These are phyloP conservation scores for Drosophila villosipedis DNA, from an alignment of 2,888 invertebrate genomes.

Conservation along the genomic window DNA sequence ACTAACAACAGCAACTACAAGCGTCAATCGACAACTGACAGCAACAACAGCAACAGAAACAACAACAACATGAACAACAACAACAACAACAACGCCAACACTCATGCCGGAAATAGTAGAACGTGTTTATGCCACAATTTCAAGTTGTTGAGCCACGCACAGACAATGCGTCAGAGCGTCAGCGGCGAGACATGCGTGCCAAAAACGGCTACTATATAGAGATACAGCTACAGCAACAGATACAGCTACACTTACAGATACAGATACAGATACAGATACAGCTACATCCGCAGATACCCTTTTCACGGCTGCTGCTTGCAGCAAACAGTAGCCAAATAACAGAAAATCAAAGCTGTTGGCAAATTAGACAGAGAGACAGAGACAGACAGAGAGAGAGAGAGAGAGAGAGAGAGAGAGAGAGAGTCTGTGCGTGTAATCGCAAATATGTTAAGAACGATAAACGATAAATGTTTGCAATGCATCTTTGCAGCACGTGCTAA, in stretches of 20 bases:
- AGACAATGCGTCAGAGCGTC: constrained; percentile 75
- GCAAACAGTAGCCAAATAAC: constrained; percentile 36
- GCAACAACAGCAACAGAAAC: constrained; percentile 38
- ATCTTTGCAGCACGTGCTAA: constrained; percentile 41
- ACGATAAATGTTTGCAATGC: constrained; percentile 30
- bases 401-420: not conserved
- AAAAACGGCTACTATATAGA: constrained; percentile 36
- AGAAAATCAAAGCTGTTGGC: constrained; percentile 1
- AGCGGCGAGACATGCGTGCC: constrained; percentile 72
- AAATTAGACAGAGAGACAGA: not conserved
- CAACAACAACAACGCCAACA: constrained; percentile 57
- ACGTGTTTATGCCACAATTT: constrained; percentile 81
- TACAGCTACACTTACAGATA: constrained; percentile 8
- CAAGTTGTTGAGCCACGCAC: constrained; percentile 81
- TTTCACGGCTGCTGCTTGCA: constrained; percentile 29
- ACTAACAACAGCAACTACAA: constrained; percentile 42
- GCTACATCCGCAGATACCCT: constrained; percentile 16
- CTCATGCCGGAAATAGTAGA: constrained; percentile 81
- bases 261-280: constrained; percentile 17
- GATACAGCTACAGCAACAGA: constrained; percentile 7
- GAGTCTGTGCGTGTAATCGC: constrained; percentile 17
- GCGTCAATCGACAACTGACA: constrained; percentile 1
- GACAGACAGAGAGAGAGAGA: not conserved
- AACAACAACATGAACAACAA: constrained; percentile 28
- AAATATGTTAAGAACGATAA: constrained; percentile 38